Evolutionary conservation across 1,140 invertebrate species (phyloP).

Genomic region (Aphelinus atriplicis): DNA sequence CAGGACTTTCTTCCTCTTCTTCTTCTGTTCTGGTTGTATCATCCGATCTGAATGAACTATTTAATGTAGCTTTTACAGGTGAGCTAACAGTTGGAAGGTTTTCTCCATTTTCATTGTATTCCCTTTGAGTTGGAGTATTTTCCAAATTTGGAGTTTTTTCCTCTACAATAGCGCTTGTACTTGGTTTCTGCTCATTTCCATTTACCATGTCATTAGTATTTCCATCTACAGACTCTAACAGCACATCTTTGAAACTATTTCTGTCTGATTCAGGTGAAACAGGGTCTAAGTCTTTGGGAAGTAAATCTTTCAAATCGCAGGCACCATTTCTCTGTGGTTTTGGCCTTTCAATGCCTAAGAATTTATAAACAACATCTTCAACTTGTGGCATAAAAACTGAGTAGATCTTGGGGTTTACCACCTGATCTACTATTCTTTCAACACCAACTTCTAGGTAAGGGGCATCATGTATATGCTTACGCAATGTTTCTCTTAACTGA

Average conservation of each 20-base stretch:
- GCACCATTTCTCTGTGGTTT: slow-evolving; percentile 59
- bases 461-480: slow-evolving; percentile 86
- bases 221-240: slow-evolving; percentile 43
- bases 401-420: slow-evolving; percentile 92
- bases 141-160: slow-evolving; percentile 61
- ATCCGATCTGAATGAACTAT: slow-evolving; percentile 63
- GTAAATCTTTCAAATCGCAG: slow-evolving; percentile 68
- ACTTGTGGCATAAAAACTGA: slow-evolving; percentile 89
- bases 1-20: slow-evolving; percentile 74
- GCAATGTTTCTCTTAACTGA: slow-evolving; percentile 86
- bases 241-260: slow-evolving; percentile 61
- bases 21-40: slow-evolving; percentile 67
- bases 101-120: slow-evolving; percentile 28
- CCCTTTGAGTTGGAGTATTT: slow-evolving; percentile 35
- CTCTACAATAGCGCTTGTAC: slow-evolving; percentile 46
- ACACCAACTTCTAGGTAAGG: slow-evolving; percentile 75
- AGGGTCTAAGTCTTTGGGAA: slow-evolving; percentile 80
- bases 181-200: slow-evolving; percentile 34
- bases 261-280: slow-evolving; percentile 81
- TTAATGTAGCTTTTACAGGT: slow-evolving; percentile 44
- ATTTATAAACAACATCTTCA: slow-evolving; percentile 89
- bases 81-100: slow-evolving; percentile 18
- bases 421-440: slow-evolving; percentile 93
- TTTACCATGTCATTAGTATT: slow-evolving; percentile 39
- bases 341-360: slow-evolving; percentile 81